phyloP scores from a whole-genome alignment of 2,797 vertebrate genomes.

The Peromyscus eremicus region DNA sequence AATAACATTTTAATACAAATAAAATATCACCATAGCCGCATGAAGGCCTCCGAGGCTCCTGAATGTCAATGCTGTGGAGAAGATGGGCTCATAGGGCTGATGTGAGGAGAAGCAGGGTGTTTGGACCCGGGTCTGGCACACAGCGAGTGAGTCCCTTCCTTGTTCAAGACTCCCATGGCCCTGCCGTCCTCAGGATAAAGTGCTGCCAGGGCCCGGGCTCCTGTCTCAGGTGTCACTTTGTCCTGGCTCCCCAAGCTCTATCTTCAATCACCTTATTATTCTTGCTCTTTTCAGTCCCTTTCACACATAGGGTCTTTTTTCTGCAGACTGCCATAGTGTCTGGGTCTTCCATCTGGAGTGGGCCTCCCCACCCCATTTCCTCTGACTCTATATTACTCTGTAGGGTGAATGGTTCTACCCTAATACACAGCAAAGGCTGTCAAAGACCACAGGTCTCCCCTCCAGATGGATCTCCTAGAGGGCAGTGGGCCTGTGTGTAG shows the following conservation, averaged over 20 bases:
- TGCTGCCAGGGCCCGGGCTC: neutral
- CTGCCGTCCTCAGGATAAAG: neutral
- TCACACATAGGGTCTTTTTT: neutral
- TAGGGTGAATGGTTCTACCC: neutral
- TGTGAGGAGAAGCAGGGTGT: neutral
- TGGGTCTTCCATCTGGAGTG: neutral
- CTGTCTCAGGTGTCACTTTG: neutral
- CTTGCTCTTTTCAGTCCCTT: neutral
- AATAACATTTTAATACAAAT: no score
- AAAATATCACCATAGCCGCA: no score
- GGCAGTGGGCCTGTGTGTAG: neutral
- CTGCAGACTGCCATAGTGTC: neutral
- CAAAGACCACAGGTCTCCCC: neutral
- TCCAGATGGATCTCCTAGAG: neutral
- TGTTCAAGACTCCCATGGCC: neutral
- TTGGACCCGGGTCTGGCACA: neutral
- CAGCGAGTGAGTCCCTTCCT: neutral
- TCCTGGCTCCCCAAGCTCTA: neutral
- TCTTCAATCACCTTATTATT: neutral
- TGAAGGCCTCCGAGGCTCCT: neutral
- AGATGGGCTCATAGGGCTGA: neutral
- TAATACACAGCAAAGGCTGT: neutral
- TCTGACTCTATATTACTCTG: neutral
- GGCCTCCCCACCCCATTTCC: fast-evolving
- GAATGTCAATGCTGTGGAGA: neutral